These are phyloP conservation scores for Pipistrellus pipistrellus DNA, from an alignment of 2,797 vertebrate species.

Conservation along the genomic window DNA sequence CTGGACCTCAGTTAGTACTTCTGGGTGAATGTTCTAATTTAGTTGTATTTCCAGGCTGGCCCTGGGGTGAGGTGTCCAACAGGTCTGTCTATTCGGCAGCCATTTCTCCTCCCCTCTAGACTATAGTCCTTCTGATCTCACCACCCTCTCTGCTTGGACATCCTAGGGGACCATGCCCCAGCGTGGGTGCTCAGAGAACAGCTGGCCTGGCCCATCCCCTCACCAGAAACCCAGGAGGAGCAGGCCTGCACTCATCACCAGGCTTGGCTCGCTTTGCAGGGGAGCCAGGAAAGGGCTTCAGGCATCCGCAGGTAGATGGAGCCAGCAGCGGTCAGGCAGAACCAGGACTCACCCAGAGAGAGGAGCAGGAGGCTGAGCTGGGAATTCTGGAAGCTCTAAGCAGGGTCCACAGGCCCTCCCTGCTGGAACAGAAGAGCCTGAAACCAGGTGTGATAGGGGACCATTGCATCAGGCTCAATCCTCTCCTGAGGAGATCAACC, in stretches of 20 bases:
- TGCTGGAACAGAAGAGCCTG: too few relatives aligned
- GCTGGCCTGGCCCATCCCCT: neutral
- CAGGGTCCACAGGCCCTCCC: neutral
- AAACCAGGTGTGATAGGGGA: fast-evolving
- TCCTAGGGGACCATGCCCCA: neutral
- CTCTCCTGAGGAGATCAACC: neutral
- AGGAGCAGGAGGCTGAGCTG: neutral
- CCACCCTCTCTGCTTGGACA: neutral
- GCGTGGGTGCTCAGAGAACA: too few relatives aligned
- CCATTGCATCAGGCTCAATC: fast-evolving
- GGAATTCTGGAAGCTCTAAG: neutral
- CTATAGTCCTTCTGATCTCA: neutral
- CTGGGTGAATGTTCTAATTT: too few relatives aligned
- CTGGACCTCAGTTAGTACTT: too few relatives aligned
- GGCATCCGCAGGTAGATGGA: fast-evolving
- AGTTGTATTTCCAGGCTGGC: too few relatives aligned
- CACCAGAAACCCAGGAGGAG: neutral
- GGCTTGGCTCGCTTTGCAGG: neutral
- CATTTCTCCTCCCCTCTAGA: too few relatives aligned
- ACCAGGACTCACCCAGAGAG: neutral
- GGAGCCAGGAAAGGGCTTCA: neutral
- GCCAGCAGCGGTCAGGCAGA: neutral
- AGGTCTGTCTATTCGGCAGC: too few relatives aligned
- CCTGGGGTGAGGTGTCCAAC: too few relatives aligned
- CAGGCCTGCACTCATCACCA: neutral